Percentiles rank a stretch among this genome's conserved stretches.
phyloP scores from a whole-genome alignment of 2,797 vertebrate genomes.

The Hippocampus kuda region DNA sequence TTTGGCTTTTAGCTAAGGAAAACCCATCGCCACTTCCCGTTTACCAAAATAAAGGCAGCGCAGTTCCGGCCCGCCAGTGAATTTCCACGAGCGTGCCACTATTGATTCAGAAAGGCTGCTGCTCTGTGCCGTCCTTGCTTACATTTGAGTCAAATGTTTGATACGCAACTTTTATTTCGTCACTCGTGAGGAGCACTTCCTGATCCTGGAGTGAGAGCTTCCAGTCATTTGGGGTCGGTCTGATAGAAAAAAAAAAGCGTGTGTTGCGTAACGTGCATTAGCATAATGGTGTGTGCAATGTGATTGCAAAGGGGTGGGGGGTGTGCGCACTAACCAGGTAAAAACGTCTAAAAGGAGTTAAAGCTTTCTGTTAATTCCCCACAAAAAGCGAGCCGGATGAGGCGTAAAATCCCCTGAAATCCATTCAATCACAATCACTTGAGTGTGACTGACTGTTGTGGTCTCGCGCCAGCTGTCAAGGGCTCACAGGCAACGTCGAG shows the following conservation, averaged over 20 bases:
- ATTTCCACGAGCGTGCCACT: conserved; percentile 26
- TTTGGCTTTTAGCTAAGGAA: neutral
- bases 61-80: conserved; percentile 1
- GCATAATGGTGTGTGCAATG: conserved; percentile 25
- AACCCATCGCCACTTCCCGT: neutral
- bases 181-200: neutral
- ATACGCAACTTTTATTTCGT: neutral
- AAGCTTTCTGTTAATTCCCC: neutral
- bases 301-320: neutral
- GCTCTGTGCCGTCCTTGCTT: neutral
- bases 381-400: conserved; percentile 7
- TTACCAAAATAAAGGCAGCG: neutral
- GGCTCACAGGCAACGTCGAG: neutral
- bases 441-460: neutral
- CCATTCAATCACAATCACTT: conserved; percentile 45
- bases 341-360: neutral
- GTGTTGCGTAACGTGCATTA: conserved; percentile 38
- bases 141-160: neutral
- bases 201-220: neutral
- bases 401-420: conserved; percentile 48
- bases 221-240: neutral
- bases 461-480: neutral
- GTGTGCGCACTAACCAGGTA: conserved; percentile 14
- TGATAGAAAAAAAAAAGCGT: neutral
- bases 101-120: conserved; percentile 34